Conservation (phyloP, 2,888 invertebrate species). For the Synanthedon vespiformis region DNA sequence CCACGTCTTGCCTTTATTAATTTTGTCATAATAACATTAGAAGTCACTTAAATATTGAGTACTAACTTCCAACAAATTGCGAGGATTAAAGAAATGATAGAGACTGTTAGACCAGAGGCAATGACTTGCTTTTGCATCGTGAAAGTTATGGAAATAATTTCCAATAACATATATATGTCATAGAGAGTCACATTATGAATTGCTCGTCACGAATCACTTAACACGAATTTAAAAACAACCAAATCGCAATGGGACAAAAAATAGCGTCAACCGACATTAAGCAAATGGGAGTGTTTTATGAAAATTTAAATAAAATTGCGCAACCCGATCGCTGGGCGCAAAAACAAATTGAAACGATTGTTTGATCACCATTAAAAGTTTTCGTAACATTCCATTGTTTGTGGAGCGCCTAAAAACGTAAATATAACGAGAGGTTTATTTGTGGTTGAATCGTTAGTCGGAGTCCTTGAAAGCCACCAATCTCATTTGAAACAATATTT, state of each 20-base stretch:
- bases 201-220: neutral
- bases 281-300: constrained; percentile 27
- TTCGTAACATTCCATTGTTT: constrained; percentile 47
- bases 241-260: constrained; percentile 12
- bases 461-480: neutral
- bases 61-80: too few relatives aligned
- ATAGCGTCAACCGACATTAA: constrained; percentile 24
- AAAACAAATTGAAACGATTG: constrained; percentile 45
- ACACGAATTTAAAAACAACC: neutral
- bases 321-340: constrained; percentile 24
- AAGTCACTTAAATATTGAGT: too few relatives aligned
- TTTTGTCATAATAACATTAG: constrained; percentile 8
- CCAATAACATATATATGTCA: too few relatives aligned
- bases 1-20: constrained; percentile 31
- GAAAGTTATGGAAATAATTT: too few relatives aligned
- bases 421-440: constrained; percentile 30
- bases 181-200: neutral
- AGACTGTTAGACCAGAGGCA: too few relatives aligned
- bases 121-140: too few relatives aligned
- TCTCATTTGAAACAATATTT: neutral
- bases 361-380: constrained; percentile 64
- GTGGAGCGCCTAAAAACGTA: constrained; percentile 25
- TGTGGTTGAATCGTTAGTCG: neutral
- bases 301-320: constrained; percentile 18
- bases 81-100: too few relatives aligned